These are phyloP conservation scores for Sebastes vulpes DNA, from an alignment of 2,797 vertebrate genomes.

Conservation along the genomic window DNA sequence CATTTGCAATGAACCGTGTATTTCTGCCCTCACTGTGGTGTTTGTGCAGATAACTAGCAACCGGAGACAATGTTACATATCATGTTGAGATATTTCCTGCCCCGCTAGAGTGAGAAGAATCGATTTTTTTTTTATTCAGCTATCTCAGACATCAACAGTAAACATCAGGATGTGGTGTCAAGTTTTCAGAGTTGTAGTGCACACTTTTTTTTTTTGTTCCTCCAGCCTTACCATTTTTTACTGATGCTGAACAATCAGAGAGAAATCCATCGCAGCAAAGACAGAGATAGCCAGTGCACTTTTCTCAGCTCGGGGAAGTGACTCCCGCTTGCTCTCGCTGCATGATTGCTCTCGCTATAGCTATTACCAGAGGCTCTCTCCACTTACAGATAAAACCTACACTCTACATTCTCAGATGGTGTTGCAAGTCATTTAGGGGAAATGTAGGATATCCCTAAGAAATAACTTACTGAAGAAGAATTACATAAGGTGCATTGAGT, in stretches of 20 bases:
- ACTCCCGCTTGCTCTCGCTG: neutral
- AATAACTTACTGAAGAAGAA: neutral
- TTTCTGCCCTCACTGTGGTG: neutral
- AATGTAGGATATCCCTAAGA: neutral
- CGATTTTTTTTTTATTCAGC: neutral
- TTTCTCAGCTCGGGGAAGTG: neutral
- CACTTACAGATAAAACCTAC: neutral
- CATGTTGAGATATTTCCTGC: conserved; percentile 3
- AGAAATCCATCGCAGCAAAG: conserved; percentile 3
- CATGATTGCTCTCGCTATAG: neutral
- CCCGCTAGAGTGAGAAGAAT: neutral
- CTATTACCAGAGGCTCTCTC: neutral
- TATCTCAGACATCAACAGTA: neutral
- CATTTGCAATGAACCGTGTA: neutral
- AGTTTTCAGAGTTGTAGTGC: neutral
- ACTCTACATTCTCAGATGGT: neutral
- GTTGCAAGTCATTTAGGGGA: neutral
- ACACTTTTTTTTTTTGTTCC: neutral
- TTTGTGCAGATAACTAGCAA: neutral
- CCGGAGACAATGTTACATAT: neutral
- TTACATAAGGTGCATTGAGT: neutral
- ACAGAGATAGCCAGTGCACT: neutral
- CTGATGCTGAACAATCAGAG: neutral
- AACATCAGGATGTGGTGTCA: neutral
- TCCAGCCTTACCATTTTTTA: neutral